phyloP scores from a whole-genome alignment of 2,888 invertebrate species.

The Heliconius ethilla region DNA sequence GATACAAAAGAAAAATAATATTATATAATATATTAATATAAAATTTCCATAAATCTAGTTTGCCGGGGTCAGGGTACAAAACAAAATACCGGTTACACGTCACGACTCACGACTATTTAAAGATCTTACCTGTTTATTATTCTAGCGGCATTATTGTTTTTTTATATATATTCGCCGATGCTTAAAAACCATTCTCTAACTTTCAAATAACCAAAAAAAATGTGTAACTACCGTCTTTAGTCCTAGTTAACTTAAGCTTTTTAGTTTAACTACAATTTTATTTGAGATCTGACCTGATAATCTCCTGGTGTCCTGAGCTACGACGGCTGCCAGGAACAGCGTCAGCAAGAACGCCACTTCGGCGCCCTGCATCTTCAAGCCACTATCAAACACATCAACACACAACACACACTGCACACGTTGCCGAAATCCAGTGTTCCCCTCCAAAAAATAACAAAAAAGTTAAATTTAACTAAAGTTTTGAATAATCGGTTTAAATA shows the following conservation, averaged over 20 bases:
- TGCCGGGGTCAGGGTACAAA: conserved; percentile 36
- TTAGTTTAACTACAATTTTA: not conserved
- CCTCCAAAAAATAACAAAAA: not conserved
- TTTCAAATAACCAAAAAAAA: conserved; percentile 30
- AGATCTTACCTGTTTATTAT: conserved; percentile 17
- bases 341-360: conserved; percentile 72
- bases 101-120: conserved; percentile 17
- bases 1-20: not conserved
- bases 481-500: not conserved
- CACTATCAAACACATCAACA: conserved; percentile 75
- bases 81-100: conserved; percentile 25
- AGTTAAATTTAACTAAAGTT: not conserved
- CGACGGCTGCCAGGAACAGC: conserved; percentile 60
- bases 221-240: conserved; percentile 17
- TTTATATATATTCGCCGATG: not conserved
- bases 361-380: conserved; percentile 76
- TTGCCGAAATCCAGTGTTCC: conserved; percentile 32
- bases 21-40: not conserved
- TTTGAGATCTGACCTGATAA: conserved; percentile 67
- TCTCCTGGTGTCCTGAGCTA: conserved; percentile 74
- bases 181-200: not conserved
- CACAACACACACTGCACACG: conserved; percentile 61
- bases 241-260: not conserved
- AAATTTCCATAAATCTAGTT: conserved; percentile 21
- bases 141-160: conserved; percentile 20